A percentile compares a stretch with the other conserved stretches of the same genome.
Evolutionary conservation across 2,888 invertebrate genomes (phyloP).

Genomic region (Latrodectus hesperus): DNA sequence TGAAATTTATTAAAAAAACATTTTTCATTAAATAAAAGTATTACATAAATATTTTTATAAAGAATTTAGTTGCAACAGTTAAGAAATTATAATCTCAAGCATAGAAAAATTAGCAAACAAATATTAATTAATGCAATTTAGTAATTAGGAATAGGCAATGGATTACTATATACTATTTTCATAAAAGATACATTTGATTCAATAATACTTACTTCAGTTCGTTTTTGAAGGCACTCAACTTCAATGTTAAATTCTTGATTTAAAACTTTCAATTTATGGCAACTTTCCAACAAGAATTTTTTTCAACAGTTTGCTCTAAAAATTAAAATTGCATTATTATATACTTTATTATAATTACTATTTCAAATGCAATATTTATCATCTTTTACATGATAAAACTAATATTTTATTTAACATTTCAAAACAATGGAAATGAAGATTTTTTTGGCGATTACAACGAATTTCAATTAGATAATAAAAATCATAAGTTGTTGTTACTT

Average conservation of each 20-base stretch:
- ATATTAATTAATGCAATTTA: background rate
- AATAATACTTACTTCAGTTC: slow-evolving; percentile 58
- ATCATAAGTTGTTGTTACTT: no score
- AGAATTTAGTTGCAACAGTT: background rate
- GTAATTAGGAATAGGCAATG: background rate
- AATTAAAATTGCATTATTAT: background rate
- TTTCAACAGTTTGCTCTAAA: slow-evolving; percentile 69
- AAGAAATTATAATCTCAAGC: background rate
- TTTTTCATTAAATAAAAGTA: no score
- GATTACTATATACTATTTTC: background rate
- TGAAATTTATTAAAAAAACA: no score
- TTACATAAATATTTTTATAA: background rate
- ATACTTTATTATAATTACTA: no score
- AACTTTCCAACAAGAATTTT: slow-evolving; percentile 61
- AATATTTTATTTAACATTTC: no score
- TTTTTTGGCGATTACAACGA: no score
- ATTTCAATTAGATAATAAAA: no score
- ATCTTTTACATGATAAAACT: no score
- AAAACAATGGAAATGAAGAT: no score
- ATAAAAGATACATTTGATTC: background rate
- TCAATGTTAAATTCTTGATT: slow-evolving; percentile 62
- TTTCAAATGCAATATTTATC: no score
- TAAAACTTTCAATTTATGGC: slow-evolving; percentile 56
- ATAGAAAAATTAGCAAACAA: background rate
- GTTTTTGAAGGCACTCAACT: slow-evolving; percentile 62